Conservation (phyloP, 2,113 vertebrate species). For the Centropus bengalensis region DNA sequence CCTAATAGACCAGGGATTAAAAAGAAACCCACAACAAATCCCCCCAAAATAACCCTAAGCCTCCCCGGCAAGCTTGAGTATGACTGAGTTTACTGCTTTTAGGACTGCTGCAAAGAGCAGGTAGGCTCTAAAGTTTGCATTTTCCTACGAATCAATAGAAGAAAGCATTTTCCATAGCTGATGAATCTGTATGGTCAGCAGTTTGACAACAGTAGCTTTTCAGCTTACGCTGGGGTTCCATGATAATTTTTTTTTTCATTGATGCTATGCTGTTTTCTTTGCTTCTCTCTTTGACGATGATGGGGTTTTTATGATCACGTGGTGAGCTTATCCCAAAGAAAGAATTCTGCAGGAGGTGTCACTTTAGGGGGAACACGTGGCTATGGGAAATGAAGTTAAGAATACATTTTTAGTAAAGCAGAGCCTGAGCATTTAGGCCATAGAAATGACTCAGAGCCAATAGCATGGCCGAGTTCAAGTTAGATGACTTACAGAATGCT, state of each 20-base stretch:
- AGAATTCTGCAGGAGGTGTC: not conserved
- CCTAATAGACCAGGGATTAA: not conserved
- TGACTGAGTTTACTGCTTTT: not conserved
- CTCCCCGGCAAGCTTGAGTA: not conserved
- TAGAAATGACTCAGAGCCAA: not conserved
- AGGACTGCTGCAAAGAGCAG: not conserved
- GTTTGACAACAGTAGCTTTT: not conserved
- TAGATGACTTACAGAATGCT: not conserved
- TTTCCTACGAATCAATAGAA: not conserved
- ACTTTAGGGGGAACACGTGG: not conserved
- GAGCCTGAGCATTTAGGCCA: not conserved
- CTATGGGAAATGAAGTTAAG: not conserved
- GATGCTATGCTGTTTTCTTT: not conserved
- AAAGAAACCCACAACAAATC: not conserved
- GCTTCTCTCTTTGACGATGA: not conserved
- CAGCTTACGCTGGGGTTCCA: not conserved
- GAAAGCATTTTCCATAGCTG: not conserved
- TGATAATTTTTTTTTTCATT: not conserved
- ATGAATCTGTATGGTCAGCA: not conserved
- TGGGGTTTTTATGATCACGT: not conserved
- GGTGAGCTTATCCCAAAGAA: not conserved
- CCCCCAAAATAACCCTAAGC: too few relatives aligned
- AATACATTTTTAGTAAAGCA: not conserved
- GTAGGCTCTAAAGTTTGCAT: not conserved
- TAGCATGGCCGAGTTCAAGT: fast-evolving